Base-by-base conservation (phyloP, 2,113 vertebrate species). In the Pollimyrus isidori region DNA sequence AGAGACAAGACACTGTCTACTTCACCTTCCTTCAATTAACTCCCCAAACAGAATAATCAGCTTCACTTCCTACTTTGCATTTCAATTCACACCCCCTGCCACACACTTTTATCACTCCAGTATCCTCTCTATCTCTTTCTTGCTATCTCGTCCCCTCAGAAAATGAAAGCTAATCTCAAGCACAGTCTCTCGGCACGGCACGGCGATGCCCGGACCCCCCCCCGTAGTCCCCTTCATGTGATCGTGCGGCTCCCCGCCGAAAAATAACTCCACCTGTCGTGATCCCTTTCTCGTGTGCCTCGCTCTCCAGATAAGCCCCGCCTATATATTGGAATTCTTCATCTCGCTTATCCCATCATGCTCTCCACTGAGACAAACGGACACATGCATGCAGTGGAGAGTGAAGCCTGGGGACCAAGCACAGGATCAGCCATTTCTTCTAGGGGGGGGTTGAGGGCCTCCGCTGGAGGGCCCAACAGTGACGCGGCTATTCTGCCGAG, bases 1-100 rank as follows among this genome's bases (percentile, higher is more conserved):
- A 93, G 91, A 93, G 93, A 93, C 91, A 91, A 91, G 90, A 89
- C 87, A 85, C 73, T 95, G 95, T 96, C 96, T 97, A 95, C 95
- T 95, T 97, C 96, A 96, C 95, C 96, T 96, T 97, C 95, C 94
- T 95, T 97, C 96, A 97, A 97, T 97, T 97, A 97, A 97, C 95
- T 96, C 95, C 96, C 94, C 95, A 97, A 97, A 97, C 96, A 94
- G 89, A 94, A 92, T 93, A 94, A 97, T 97, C 96, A 96, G 94
- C 95, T 94, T 96, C 93, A 93, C 93, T 94, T 93, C 95, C 95
- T 95, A 94, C 94, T 95, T 93, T 95, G 96, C 96, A 97, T 97
- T 96, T 96, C 95, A 97, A 97, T 97, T 96, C 94, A 92, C 49
- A 58, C 30, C 89, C 88, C 45, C 89, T 86, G 52, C 58, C 83